phyloP scores from a whole-genome alignment of 2,888 invertebrate genomes.

The Malacosoma neustria region DNA sequence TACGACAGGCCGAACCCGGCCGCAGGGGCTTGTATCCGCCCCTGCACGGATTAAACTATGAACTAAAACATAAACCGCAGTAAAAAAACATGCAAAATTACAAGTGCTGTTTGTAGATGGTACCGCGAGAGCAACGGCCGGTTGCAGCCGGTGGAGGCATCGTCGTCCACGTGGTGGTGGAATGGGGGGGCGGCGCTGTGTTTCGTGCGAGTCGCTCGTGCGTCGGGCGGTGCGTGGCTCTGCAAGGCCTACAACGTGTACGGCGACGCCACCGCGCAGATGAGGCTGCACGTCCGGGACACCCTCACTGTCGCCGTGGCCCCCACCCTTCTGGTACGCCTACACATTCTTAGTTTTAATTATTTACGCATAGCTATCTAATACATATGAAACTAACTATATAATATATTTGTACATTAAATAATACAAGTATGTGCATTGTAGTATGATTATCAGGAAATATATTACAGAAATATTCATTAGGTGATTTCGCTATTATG shows the following conservation, averaged over 20 bases:
- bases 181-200: conserved; percentile 81
- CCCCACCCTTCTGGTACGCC: conserved; percentile 72
- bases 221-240: conserved; percentile 79
- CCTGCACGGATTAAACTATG: too few relatives aligned
- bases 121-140: conserved; percentile 71
- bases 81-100: too few relatives aligned
- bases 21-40: too few relatives aligned
- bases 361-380: background rate
- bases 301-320: conserved; percentile 75
- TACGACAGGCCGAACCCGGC: too few relatives aligned
- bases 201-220: conserved; percentile 75
- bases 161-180: conserved; percentile 76
- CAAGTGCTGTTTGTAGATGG: conserved; percentile 64
- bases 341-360: background rate
- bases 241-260: conserved; percentile 81
- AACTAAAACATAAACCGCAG: too few relatives aligned
- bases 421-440: too few relatives aligned
- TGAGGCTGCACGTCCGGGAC: conserved; percentile 76
- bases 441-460: too few relatives aligned
- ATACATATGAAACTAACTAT: too few relatives aligned
- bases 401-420: too few relatives aligned
- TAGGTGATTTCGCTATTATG: too few relatives aligned
- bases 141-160: conserved; percentile 36
- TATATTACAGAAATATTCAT: too few relatives aligned
- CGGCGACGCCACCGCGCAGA: conserved; percentile 79